Evolutionary conservation across 2,113 vertebrate species (phyloP).

Genomic region (Bos taurus): ARS-UCD2.0 NC_037331.1:2655001-2655500

Average conservation of each 20-base stretch:
- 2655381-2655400: neutral
- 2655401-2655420: neutral
- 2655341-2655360: neutral
- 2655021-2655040: neutral
- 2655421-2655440: neutral
- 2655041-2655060: neutral
- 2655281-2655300: neutral
- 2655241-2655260: neutral
- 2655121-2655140: neutral
- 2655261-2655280: neutral
- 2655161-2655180: neutral
- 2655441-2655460: neutral
- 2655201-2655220: neutral
- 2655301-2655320: neutral
- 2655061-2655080: neutral
- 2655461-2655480: neutral
- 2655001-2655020: neutral
- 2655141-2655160: neutral
- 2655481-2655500: neutral
- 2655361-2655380: neutral
- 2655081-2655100: neutral
- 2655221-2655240: neutral
- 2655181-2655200: neutral
- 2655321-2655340: neutral
- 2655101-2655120: neutral